phyloP scores from a whole-genome alignment of 1,140 invertebrate genomes.

The Trichonephila clavipes region DNA sequence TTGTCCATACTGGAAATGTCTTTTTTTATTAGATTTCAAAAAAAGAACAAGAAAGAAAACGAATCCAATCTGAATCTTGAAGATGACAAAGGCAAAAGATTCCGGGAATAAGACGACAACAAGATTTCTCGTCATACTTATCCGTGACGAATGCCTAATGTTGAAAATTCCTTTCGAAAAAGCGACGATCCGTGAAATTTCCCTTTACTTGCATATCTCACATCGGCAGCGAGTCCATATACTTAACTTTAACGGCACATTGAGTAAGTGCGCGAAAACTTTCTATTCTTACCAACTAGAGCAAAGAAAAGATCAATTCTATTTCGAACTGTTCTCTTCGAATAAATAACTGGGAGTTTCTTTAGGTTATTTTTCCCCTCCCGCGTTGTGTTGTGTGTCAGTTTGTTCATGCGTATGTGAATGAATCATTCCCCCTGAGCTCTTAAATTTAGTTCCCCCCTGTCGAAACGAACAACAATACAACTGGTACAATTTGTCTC shows the following conservation, averaged over 20 bases:
- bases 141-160: slow-evolving; percentile 34
- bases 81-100: slow-evolving; percentile 56
- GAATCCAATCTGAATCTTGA: neutral
- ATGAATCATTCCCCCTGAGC: slow-evolving; percentile 72
- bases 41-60: no score
- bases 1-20: no score
- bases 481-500: slow-evolving; percentile 74
- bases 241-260: slow-evolving; percentile 75
- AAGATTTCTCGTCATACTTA: slow-evolving; percentile 46
- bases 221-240: slow-evolving; percentile 63
- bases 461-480: slow-evolving; percentile 70
- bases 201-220: slow-evolving; percentile 72
- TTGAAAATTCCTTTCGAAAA: slow-evolving; percentile 62
- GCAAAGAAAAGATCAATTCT: slow-evolving; percentile 74
- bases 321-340: slow-evolving; percentile 62
- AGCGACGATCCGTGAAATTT: slow-evolving; percentile 73
- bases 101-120: slow-evolving; percentile 50
- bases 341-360: slow-evolving; percentile 72
- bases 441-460: slow-evolving; percentile 73
- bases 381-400: slow-evolving; percentile 55
- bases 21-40: no score
- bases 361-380: neutral
- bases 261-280: slow-evolving; percentile 62
- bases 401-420: slow-evolving; percentile 62
- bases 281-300: slow-evolving; percentile 54